Conservation (phyloP, 2,113 vertebrate genomes). For the Odontophorus gujanensis region DNA sequence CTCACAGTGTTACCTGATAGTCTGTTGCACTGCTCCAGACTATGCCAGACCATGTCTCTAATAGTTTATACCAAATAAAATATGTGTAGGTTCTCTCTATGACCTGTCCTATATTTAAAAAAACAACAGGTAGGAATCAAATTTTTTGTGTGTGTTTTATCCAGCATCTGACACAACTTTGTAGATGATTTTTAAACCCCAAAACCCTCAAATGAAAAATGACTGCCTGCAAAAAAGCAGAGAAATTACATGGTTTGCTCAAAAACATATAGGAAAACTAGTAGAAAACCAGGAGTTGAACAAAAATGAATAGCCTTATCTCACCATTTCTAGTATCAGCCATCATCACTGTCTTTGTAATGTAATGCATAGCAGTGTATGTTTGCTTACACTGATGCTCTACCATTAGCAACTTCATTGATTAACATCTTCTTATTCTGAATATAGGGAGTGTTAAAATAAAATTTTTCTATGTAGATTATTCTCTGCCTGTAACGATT, state of each 20-base stretch:
- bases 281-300: neutral
- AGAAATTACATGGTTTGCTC: neutral
- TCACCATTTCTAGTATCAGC: neutral
- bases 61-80: neutral
- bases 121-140: neutral
- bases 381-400: neutral
- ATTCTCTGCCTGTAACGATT: neutral
- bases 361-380: accelerated
- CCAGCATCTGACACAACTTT: neutral
- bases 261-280: neutral
- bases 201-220: neutral
- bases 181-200: neutral
- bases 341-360: neutral
- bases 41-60: accelerated
- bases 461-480: neutral
- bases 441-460: neutral
- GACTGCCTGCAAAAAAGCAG: neutral
- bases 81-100: neutral
- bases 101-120: neutral
- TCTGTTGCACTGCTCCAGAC: neutral
- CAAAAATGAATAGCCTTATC: neutral
- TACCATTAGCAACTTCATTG: neutral
- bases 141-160: neutral
- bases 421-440: neutral
- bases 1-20: neutral